A percentile compares a stretch with the other conserved stretches of the same genome.
phyloP scores from a whole-genome alignment of 1,140 invertebrate genomes.

The Propsilocerus akamusi region DNA sequence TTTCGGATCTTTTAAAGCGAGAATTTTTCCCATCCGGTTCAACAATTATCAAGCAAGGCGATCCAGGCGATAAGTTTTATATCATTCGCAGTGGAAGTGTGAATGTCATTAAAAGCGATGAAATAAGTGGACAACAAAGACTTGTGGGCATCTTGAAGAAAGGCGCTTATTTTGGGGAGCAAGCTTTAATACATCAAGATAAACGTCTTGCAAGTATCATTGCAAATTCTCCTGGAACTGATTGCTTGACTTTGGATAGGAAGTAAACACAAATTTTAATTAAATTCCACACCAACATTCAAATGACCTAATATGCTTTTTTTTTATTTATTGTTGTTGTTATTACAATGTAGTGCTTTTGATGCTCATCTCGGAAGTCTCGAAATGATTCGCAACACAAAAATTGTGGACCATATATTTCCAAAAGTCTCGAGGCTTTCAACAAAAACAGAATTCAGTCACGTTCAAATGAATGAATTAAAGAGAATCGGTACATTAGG shows the following conservation, averaged over 20 bases:
- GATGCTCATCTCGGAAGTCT: slow-evolving; percentile 12
- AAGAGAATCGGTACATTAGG: slow-evolving; percentile 73
- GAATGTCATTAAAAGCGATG: slow-evolving; percentile 45
- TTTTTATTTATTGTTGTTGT: not conserved
- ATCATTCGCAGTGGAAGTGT: slow-evolving; percentile 86
- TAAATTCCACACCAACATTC: not conserved
- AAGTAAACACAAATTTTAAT: slow-evolving; percentile 31
- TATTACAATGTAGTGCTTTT: not conserved
- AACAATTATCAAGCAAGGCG: slow-evolving; percentile 81
- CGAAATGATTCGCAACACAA: slow-evolving; percentile 23
- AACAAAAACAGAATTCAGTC: slow-evolving; percentile 34
- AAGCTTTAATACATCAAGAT: slow-evolving; percentile 62
- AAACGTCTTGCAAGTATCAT: slow-evolving; percentile 73
- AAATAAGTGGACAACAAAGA: slow-evolving; percentile 32
- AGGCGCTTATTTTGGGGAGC: slow-evolving; percentile 63
- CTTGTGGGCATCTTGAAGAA: slow-evolving; percentile 41
- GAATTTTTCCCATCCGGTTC: slow-evolving; percentile 71
- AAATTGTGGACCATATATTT: not conserved
- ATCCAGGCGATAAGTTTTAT: slow-evolving; percentile 88
- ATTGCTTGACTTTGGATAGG: slow-evolving; percentile 76
- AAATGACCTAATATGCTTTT: slow-evolving; percentile 4
- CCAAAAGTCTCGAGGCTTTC: slow-evolving; percentile 4
- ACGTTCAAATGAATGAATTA: slow-evolving; percentile 57
- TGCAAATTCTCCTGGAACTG: slow-evolving; percentile 68
- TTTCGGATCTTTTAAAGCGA: slow-evolving; percentile 77